phyloP scores from a whole-genome alignment of 2,888 invertebrate species.

The Graphium colonna region DNA sequence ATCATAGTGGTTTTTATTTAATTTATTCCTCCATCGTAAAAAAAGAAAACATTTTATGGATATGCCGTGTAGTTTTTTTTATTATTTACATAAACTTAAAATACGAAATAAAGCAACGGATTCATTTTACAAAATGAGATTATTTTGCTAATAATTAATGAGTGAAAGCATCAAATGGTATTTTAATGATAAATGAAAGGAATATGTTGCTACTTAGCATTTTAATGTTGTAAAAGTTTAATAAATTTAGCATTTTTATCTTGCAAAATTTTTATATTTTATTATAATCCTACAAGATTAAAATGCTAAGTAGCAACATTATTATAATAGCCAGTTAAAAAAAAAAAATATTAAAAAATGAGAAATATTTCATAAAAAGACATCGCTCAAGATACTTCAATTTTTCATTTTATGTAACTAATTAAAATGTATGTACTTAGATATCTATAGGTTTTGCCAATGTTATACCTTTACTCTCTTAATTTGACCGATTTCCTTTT shows the following conservation, averaged over 20 bases:
- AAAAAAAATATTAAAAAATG: too few relatives aligned
- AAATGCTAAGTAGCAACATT: too few relatives aligned
- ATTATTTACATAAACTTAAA: constrained; percentile 7
- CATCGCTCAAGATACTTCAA: too few relatives aligned
- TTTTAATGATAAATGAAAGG: neutral
- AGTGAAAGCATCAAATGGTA: neutral
- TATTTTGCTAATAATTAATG: neutral
- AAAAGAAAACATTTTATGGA: constrained; percentile 1
- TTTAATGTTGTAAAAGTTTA: neutral
- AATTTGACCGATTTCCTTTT: too few relatives aligned
- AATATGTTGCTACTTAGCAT: neutral
- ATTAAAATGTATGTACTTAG: too few relatives aligned
- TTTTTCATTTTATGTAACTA: too few relatives aligned
- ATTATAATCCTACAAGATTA: too few relatives aligned
- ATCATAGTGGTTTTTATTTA: neutral
- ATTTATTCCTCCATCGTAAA: constrained; percentile 12
- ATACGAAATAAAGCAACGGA: neutral
- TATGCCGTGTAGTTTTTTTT: neutral
- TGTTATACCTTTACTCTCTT: too few relatives aligned
- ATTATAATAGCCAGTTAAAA: too few relatives aligned
- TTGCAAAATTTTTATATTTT: too few relatives aligned
- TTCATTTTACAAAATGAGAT: neutral
- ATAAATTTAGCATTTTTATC: neutral
- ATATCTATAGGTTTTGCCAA: too few relatives aligned
- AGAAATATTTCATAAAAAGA: too few relatives aligned